Base-by-base conservation (phyloP, 1,140 invertebrate genomes). In the Plectrocnemia conspersa region DNA sequence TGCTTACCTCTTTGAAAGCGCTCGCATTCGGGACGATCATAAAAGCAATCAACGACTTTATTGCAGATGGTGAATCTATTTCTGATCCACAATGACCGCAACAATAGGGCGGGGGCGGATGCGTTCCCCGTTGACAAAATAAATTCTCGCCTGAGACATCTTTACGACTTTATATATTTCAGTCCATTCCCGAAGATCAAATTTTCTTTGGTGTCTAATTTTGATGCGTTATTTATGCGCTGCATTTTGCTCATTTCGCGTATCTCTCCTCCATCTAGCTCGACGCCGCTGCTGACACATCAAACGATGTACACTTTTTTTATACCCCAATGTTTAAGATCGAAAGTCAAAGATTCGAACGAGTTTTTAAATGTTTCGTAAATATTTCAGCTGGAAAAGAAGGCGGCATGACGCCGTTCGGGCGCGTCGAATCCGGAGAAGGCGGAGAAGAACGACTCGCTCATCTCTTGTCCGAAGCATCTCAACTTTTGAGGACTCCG, bases 401-500 rank as follows among this genome's bases (percentile, higher is more conserved):
- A 70, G 79, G 85, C 62, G 83, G 84, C 45, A 79, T 87, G 70
- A 83, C 85, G 53, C 77, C 83, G 35, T 89, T 88, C 64, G 84
- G 85, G 52, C 73, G 81, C 29, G 75, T 82, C 40, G 82, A 86
- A 44, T 84, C 88, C 53, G 85, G 88, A 35, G 89, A 91, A 63
- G 85, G 87, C 59, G 91, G 88, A 24, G 93, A 97, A 65, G 94
- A 98, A 65, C 80, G 93, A 52, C 88, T 98, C 48, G 89, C 88
- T 13, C 92, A 95, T 68, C 97, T 97, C 65, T 81, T 97, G 10
- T 91, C 80, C 64, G 93, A 97, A 67, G 92, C 93, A 2, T 85
- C 85, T 19, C 86, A 89, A 58, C 76, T 88, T 63, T 78, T 81
- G 70, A 79, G 79, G 63, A 77, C 76, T 24, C 73, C 72, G 9